phyloP scores from a whole-genome alignment of 1,140 invertebrate species.

The Hylaeus anthracinus region DNA sequence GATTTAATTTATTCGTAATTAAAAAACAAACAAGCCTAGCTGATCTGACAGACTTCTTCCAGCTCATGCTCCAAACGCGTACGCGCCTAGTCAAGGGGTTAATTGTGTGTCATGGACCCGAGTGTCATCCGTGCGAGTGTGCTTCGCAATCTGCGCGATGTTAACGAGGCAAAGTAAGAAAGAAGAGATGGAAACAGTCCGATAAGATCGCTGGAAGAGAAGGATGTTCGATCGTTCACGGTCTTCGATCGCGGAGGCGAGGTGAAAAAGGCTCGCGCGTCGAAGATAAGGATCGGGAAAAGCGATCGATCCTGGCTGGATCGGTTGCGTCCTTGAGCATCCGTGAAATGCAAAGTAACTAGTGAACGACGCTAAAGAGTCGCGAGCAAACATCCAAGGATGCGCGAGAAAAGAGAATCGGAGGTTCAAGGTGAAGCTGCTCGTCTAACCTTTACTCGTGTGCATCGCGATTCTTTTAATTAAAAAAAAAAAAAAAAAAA shows the following conservation, averaged over 20 bases:
- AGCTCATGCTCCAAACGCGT: no score
- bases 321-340: conserved; percentile 31
- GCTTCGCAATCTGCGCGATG: no score
- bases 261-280: conserved; percentile 18
- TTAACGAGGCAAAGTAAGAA: background rate
- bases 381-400: conserved; percentile 20
- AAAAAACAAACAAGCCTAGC: no score
- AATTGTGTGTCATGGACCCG: no score
- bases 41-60: no score
- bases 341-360: conserved; percentile 11
- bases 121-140: no score
- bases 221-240: conserved; percentile 15
- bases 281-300: conserved; percentile 46
- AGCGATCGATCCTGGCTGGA: conserved; percentile 30
- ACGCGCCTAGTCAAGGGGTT: no score
- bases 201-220: background rate
- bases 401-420: background rate
- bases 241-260: conserved; percentile 15
- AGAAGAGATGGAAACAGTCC: background rate
- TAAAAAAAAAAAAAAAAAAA: no score
- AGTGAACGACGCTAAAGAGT: conserved; percentile 21
- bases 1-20: no score
- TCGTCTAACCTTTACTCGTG: background rate
- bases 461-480: no score
- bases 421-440: background rate